Conservation (phyloP, 53 echinoderm and acorn worm species). For the Henricia sp. region DNA sequence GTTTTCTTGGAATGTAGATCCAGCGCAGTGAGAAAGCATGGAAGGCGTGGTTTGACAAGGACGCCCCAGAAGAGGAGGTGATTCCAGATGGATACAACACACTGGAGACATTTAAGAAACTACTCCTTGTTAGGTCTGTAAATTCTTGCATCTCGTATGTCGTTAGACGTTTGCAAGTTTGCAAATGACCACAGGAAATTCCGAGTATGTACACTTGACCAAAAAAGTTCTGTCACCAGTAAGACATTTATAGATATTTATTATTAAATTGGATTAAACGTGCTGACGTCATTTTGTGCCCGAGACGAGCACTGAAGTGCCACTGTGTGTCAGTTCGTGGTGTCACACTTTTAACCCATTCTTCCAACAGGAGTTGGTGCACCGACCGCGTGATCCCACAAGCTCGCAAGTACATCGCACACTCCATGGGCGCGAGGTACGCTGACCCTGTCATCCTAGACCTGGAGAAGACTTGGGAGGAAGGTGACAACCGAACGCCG, state of each 20-base stretch:
- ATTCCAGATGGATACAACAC: conserved; percentile 98
- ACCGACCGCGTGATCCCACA: conserved; percentile 98
- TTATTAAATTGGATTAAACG: background rate
- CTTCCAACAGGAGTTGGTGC: conserved; percentile 88
- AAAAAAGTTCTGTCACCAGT: too few species aligned
- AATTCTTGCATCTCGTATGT: background rate
- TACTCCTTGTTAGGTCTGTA: conserved; percentile 85
- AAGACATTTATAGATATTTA: too few species aligned
- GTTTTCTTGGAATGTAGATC: conserved; percentile 76
- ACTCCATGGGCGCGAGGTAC: conserved; percentile 86
- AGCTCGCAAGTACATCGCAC: conserved; percentile 95
- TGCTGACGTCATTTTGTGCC: background rate
- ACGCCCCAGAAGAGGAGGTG: conserved; percentile 97
- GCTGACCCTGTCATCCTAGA: conserved; percentile 99
- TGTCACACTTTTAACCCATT: background rate
- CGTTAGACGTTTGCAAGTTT: too few species aligned
- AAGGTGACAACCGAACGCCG: conserved; percentile 82
- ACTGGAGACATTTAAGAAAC: conserved; percentile 95
- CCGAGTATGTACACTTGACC: too few species aligned
- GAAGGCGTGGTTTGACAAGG: conserved; percentile 98
- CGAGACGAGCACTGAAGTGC: too few species aligned
- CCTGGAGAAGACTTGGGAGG: conserved; percentile 98
- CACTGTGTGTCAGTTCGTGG: too few species aligned
- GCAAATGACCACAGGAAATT: too few species aligned
- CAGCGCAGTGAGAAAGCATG: conserved; percentile 94